Conservation (phyloP, 2,113 vertebrate genomes). For the Halcyon malimbica region DNA sequence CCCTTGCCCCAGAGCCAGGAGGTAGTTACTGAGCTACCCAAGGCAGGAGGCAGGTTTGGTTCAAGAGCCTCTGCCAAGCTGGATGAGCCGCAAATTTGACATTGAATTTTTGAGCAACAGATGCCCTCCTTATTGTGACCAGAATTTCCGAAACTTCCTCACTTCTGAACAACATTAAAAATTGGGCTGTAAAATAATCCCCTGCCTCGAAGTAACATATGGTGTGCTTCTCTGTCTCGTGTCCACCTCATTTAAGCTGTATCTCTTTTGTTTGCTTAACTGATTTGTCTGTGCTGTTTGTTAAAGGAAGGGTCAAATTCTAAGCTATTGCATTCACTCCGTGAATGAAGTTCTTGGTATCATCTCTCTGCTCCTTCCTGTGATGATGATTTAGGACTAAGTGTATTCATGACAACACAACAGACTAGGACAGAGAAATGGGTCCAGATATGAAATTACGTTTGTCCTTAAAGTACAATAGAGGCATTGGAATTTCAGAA, state of each 20-base stretch:
- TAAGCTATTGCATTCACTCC: neutral
- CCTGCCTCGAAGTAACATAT: neutral
- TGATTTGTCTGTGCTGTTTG: neutral
- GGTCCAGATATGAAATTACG: neutral
- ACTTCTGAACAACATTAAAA: neutral
- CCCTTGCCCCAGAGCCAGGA: neutral
- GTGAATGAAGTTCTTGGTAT: neutral
- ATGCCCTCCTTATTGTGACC: neutral
- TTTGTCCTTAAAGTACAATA: neutral
- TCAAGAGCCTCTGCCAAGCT: neutral
- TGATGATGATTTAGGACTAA: neutral
- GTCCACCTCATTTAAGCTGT: neutral
- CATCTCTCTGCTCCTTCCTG: neutral
- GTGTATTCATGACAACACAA: neutral
- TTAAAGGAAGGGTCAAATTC: neutral
- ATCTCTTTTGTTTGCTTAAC: neutral
- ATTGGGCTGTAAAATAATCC: neutral
- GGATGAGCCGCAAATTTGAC: neutral
- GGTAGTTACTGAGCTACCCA: neutral
- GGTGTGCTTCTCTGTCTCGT: neutral
- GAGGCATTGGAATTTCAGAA: neutral
- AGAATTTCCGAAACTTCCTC: neutral
- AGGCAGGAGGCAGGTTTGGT: neutral
- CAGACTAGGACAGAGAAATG: neutral
- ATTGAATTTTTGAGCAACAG: neutral